These are phyloP conservation scores for Hypanus sabinus DNA, from an alignment of 2,113 vertebrate species.

Conservation along the genomic window DNA sequence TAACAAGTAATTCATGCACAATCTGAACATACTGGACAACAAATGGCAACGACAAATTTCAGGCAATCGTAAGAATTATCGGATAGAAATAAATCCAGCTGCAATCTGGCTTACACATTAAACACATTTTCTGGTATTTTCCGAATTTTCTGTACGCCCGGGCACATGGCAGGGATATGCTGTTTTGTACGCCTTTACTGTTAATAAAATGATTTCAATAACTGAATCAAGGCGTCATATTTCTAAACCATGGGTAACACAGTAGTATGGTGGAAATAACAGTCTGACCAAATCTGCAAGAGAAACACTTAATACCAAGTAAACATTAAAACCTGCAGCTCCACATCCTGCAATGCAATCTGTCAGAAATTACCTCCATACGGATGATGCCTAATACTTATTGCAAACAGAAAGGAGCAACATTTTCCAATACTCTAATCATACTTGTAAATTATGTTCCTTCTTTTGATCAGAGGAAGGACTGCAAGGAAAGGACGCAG, in stretches of 20 bases:
- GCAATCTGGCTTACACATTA: too few species aligned
- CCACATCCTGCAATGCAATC: neutral
- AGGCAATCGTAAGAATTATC: neutral
- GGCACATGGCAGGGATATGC: neutral
- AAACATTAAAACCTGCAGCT: fast-evolving
- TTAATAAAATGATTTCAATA: neutral
- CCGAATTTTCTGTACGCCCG: neutral
- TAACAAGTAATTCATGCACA: neutral
- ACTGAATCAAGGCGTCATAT: too few species aligned
- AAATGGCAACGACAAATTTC: neutral
- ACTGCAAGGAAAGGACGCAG: neutral
- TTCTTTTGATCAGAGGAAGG: neutral
- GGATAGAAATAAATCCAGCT: neutral
- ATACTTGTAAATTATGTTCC: neutral
- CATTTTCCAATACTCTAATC: neutral
- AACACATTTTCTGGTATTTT: neutral
- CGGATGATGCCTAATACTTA: neutral
- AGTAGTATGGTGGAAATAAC: too few species aligned
- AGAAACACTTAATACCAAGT: neutral
- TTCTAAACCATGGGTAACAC: neutral
- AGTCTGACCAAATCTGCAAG: too few species aligned
- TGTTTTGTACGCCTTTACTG: neutral
- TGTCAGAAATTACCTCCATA: neutral
- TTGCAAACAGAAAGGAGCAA: too few species aligned
- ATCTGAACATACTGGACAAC: neutral